A percentile compares a stretch with the other conserved stretches of the same genome.
Evolutionary conservation across 1,140 invertebrate genomes (phyloP).

Genomic region (Vanessa tameamea): DNA sequence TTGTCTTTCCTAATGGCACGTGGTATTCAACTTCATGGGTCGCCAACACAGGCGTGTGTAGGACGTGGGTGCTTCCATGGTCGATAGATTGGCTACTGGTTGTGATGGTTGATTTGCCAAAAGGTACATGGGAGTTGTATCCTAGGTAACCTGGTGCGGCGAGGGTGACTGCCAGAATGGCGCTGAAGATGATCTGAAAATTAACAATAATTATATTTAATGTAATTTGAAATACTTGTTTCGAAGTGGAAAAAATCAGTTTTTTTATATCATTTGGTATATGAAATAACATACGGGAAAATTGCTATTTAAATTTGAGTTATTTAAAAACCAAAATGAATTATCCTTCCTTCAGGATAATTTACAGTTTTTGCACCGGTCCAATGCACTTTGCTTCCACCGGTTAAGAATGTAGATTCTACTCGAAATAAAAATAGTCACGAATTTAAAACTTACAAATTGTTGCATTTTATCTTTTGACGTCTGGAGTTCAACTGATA

Average conservation of each 20-base stretch:
- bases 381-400: no score
- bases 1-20: conserved; percentile 51
- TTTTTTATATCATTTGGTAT: not conserved
- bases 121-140: conserved; percentile 23
- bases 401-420: not conserved
- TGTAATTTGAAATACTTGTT: not conserved
- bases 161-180: not conserved
- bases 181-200: conserved; percentile 9
- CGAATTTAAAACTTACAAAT: not conserved
- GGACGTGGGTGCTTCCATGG: conserved; percentile 55
- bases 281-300: no score
- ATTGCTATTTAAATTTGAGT: no score
- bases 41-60: conserved; percentile 47
- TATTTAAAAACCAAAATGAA: no score
- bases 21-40: conserved; percentile 53
- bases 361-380: no score
- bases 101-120: conserved; percentile 59
- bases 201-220: no score
- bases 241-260: not conserved
- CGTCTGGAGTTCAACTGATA: conserved; percentile 13
- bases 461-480: conserved; percentile 42
- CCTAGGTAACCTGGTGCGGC: not conserved
- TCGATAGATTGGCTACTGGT: conserved; percentile 60
- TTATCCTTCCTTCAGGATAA: no score
- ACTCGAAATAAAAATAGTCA: not conserved